These are phyloP conservation scores for Timema cristinae DNA, from an alignment of 2,888 invertebrate genomes.

Conservation along the genomic window DNA sequence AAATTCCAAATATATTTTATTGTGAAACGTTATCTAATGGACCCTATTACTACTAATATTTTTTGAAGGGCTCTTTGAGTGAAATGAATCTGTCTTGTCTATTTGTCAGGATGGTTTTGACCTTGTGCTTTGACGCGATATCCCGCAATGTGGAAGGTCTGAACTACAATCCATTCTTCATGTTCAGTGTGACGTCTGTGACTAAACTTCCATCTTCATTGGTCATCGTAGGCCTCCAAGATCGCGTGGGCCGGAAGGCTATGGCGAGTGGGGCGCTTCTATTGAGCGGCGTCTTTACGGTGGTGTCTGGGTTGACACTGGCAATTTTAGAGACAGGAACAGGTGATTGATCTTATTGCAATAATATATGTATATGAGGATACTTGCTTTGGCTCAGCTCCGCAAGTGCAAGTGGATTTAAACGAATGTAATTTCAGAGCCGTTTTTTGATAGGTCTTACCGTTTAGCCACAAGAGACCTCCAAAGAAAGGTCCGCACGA, in stretches of 20 bases:
- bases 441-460: too few relatives aligned
- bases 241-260: conserved; percentile 49
- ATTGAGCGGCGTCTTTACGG: conserved; percentile 51
- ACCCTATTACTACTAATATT: too few relatives aligned
- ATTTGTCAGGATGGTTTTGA: conserved; percentile 54
- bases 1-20: neutral
- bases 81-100: neutral
- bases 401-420: too few relatives aligned
- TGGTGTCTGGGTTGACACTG: conserved; percentile 47
- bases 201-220: conserved; percentile 56
- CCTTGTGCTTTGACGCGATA: conserved; percentile 56
- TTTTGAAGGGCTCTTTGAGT: too few relatives aligned
- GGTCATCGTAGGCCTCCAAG: conserved; percentile 46
- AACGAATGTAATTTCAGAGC: too few relatives aligned
- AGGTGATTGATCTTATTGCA: conserved; percentile 23
- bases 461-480: too few relatives aligned
- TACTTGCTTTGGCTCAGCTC: too few relatives aligned
- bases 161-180: conserved; percentile 53
- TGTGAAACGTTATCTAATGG: too few relatives aligned
- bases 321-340: conserved; percentile 35
- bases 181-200: conserved; percentile 53
- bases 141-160: conserved; percentile 55
- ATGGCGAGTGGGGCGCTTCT: conserved; percentile 52
- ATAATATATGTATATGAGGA: too few relatives aligned
- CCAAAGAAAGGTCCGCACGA: too few relatives aligned